Evolutionary conservation across 2,113 vertebrate species (phyloP), one percentile per base, ranked within the genome.

Genomic region (Grantiella picta): DNA sequence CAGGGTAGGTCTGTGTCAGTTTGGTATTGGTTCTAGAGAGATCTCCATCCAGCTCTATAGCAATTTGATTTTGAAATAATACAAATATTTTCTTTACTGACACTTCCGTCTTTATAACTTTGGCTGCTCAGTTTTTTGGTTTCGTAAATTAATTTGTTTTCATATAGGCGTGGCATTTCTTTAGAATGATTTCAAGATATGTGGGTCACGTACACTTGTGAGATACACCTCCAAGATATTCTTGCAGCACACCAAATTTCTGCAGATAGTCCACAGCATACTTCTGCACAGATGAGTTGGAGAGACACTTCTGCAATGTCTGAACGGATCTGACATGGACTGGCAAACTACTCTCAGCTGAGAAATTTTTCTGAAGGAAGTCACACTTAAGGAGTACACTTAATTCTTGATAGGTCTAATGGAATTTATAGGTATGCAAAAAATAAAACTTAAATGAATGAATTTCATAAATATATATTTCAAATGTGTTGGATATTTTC

Each of bases 121-220:
- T 57, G 36, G 10, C 5, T 64, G 29, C 18, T 66, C 0, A 2
- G 20, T 31, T 47, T 59, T 68, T 35, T 59, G 0, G 2, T 33
- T 80, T 71, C 44, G 13, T 45, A 36, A 69, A 87, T 54, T 33
- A n/a, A 15, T 86, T 92, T 38, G 4, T 76, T 76, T 71, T 72
- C 36, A 23, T 38, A 64, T 31, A 65, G 44, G 5, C 12, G 29
- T 21, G 18, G 3, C 5, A 57, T 91, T 91, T 49, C 73, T 49
- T 78, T 49, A 84, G 59, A 73, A 69, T 35, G 0, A 44, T 40
- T 65, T 80, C 33, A 77, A 86, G 28, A 35, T 56, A 35, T 3
- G 27, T 8, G 15, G 2, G 27, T 72, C 65, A 56, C 21, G 50
- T 44, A 22, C 1, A 25, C 12, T 31, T 44, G 11, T 36, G 33